Percentiles rank a stretch among this genome's conserved stretches.
These are phyloP conservation scores for Atrina japonica DNA, from an alignment of 2,888 invertebrate genomes.

Conservation along the genomic window DNA sequence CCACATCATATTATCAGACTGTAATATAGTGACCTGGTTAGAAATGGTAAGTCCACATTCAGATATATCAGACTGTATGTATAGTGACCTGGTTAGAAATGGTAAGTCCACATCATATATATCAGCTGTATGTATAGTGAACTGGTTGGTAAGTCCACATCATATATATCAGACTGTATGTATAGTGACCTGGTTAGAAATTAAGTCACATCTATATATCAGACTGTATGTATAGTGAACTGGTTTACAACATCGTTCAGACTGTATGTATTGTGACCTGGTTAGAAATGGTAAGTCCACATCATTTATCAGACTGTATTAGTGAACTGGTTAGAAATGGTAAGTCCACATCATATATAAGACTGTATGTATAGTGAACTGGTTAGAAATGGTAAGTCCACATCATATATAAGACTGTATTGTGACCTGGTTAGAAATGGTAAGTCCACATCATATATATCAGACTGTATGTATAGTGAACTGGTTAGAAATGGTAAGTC, in stretches of 20 bases:
- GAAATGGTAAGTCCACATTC: slow-evolving; percentile 85
- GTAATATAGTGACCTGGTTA: slow-evolving; percentile 97
- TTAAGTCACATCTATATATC: too few relatives aligned
- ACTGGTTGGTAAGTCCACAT: slow-evolving; percentile 22
- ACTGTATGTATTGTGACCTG: not conserved
- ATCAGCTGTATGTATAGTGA: not conserved
- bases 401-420: not conserved
- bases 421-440: not conserved
- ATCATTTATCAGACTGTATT: too few relatives aligned
- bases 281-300: slow-evolving; percentile 26
- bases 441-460: slow-evolving; percentile 25
- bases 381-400: slow-evolving; percentile 27
- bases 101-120: slow-evolving; percentile 25
- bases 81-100: not conserved
- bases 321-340: slow-evolving; percentile 95
- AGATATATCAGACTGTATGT: not conserved
- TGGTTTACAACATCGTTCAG: slow-evolving; percentile 89
- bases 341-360: slow-evolving; percentile 75
- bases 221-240: slow-evolving; percentile 94
- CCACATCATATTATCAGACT: too few relatives aligned
- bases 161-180: not conserved
- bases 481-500: too few relatives aligned
- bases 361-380: not conserved
- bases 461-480: too few relatives aligned
- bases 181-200: too few relatives aligned